phyloP scores from a whole-genome alignment of 1,140 invertebrate genomes.

The Protaetia brevitarsis region DNA sequence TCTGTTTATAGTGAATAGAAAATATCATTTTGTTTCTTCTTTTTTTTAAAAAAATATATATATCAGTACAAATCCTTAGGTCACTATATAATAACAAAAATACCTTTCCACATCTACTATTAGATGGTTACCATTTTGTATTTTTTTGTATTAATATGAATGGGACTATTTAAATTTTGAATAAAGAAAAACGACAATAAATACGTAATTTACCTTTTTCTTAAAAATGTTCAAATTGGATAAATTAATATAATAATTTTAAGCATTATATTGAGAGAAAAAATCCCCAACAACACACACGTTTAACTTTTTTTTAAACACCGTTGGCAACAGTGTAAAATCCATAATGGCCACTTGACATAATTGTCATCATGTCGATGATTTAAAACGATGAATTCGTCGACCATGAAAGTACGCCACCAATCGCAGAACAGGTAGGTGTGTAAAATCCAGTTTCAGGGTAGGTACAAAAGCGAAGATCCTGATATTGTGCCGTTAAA shows the following conservation, averaged over 20 bases:
- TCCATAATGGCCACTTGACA: slow-evolving; percentile 14
- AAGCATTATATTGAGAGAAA: not conserved
- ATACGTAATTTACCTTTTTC: no score
- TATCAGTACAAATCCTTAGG: no score
- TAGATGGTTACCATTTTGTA: no score
- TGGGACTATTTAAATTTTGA: no score
- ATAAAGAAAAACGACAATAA: no score
- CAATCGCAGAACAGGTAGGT: slow-evolving; percentile 20
- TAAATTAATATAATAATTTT: not conserved
- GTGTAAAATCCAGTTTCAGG: slow-evolving; percentile 19
- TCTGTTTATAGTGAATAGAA: no score
- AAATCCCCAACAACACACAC: not conserved
- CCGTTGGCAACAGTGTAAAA: slow-evolving; percentile 9
- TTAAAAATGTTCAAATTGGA: no score
- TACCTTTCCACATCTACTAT: no score
- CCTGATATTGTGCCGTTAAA: not conserved
- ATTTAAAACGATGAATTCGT: slow-evolving; percentile 1
- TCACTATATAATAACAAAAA: no score
- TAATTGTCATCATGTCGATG: not conserved
- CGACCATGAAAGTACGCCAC: slow-evolving; percentile 16
- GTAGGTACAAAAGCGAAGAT: not conserved
- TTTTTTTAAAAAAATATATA: no score
- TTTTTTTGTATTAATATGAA: no score
- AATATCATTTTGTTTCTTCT: no score
- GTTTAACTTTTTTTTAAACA: not conserved